phyloP scores from a whole-genome alignment of 2,113 vertebrate genomes.

The Globicephala melas region DNA sequence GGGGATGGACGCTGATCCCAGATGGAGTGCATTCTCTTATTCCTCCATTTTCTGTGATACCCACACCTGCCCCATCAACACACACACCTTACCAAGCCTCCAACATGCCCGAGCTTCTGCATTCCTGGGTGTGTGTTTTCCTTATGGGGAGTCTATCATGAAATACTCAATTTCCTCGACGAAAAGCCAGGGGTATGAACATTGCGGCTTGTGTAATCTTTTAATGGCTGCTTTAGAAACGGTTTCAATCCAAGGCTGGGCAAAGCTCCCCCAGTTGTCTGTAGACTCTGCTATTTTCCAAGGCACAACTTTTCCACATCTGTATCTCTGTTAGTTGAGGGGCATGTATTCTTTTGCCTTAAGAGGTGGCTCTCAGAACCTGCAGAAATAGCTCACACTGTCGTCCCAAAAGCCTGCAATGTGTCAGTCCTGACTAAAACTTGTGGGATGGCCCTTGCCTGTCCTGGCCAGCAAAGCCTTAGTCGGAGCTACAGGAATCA shows the following conservation, averaged over 20 bases:
- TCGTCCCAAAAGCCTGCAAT: not conserved
- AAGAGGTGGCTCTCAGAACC: not conserved
- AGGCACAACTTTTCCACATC: not conserved
- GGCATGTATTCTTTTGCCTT: not conserved
- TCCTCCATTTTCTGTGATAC: not conserved
- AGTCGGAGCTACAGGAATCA: not conserved
- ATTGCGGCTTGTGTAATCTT: not conserved
- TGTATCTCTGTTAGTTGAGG: not conserved
- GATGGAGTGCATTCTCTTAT: not conserved
- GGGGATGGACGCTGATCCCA: not conserved
- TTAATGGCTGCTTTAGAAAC: not conserved
- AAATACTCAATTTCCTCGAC: not conserved
- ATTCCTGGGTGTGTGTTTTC: not conserved
- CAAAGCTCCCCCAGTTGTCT: not conserved
- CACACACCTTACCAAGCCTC: not conserved
- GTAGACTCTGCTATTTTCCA: not conserved
- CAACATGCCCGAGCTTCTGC: not conserved
- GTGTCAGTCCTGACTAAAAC: not conserved
- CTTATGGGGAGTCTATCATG: not conserved
- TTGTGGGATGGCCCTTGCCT: not conserved
- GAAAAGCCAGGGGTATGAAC: not conserved
- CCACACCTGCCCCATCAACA: no score
- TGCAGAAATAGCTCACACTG: not conserved
- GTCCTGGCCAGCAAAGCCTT: not conserved
- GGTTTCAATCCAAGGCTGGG: not conserved